Evolutionary conservation across 2,888 invertebrate species (phyloP), one percentile per base, ranked within the genome.

Genomic region (Dendrolimus pini): DNA sequence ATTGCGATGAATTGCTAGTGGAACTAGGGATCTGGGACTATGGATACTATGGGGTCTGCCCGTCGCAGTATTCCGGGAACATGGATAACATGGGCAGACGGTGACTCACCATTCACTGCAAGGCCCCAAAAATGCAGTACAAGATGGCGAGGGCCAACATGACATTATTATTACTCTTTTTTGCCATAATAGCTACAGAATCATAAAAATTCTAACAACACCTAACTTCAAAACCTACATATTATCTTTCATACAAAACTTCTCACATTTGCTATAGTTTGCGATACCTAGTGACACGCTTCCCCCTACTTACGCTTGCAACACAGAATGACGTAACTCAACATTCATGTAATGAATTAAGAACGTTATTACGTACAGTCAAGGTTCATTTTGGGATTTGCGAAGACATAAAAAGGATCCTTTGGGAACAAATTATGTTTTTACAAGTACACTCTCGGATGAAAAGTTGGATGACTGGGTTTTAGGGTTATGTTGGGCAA

Each of bases 381-480:
- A 71, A 56, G 56, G 62, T 57, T 54, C 56, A 58, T 60, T 59
- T 63, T 67, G 52, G 58, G 42, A 55, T 61, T 58, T 53, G 54
- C 55, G 53, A 41, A 18, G 54, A 62, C 59, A 56, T 61, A 61
- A 65, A 67, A 68, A 57, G 62, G 66, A 64, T 68, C 65, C 66
- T 66, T 71, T 62, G 61, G 65, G 61, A 62, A 71, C 72, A 70
- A 74, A 75, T 77, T 72, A 73, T 65, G 63, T 72, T 77, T 77
- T 78, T 74, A 73, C 72, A 74, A 65, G 65, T 65, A 65, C 65
- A 65, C 65, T 62, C 64, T 62, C 58, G 65, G 69, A 69, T 69
- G 70, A 68, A 73, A 74, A 71, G 69, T 73, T 68, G 65, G 58
- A 60, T 58, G 63, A 58, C 13, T 60, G 60, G 62, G 9, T 47